These are phyloP conservation scores for Eupithecia vulgata DNA, from an alignment of 2,888 invertebrate genomes.

Conservation along the genomic window DNA sequence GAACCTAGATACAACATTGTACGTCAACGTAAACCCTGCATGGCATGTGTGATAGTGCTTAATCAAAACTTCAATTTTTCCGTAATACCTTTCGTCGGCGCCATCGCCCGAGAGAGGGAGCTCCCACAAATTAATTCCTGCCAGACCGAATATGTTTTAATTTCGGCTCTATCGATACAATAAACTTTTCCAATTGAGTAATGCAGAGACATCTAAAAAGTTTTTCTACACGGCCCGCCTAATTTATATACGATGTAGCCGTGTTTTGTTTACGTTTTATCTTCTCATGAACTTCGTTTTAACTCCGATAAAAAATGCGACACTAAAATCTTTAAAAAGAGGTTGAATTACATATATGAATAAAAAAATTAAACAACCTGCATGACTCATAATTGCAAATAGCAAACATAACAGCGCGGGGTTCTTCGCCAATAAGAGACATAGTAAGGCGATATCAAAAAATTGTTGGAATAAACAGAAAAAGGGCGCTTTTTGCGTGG, in stretches of 20 bases:
- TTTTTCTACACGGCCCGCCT: background rate
- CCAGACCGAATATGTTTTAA: conserved; percentile 67
- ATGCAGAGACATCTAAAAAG: background rate
- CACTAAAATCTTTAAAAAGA: background rate
- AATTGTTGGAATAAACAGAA: background rate
- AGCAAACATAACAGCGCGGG: background rate
- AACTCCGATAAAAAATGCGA: background rate
- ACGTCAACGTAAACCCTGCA: conserved; percentile 43
- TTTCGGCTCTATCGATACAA: conserved; percentile 44
- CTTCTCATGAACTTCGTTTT: background rate
- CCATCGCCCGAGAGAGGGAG: conserved; percentile 58
- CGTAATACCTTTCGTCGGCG: conserved; percentile 74
- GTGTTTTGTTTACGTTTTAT: background rate
- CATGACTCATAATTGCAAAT: background rate
- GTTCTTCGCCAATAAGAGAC: background rate
- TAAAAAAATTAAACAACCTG: background rate
- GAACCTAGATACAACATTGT: background rate
- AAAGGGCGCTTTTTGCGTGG: too few species aligned
- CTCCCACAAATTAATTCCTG: conserved; percentile 68
- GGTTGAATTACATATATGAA: too few species aligned
- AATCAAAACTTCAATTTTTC: conserved; percentile 81
- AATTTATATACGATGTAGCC: background rate
- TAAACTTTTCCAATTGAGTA: background rate
- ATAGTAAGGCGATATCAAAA: background rate
- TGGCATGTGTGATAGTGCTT: conserved; percentile 70